Evolutionary conservation across 1,140 invertebrate genomes (phyloP), one percentile per base, ranked within the genome.

Genomic region (Chironomus tepperi): DNA sequence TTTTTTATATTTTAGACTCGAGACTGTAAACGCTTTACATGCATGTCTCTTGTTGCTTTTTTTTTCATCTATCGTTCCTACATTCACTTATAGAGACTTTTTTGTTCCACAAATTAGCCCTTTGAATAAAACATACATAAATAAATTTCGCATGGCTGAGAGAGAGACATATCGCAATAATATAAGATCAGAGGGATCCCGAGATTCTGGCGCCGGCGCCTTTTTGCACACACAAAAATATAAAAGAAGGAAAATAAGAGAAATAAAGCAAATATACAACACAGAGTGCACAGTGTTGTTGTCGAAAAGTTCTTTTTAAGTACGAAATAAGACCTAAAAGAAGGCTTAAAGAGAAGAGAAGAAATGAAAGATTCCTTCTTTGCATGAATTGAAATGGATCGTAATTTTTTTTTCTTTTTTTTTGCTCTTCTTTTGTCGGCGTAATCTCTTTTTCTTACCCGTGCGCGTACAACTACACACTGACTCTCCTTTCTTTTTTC

Each of bases 331-430:
- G 5, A 34, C 24, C 24, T 1, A 34, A 34, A 34, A 34, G 24
- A 34, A 34, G 24, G 24, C 24, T 34, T 34, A 34, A 34, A 34
- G 24, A 34, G 24, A 34, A 34, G 24, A 47, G 47, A 12, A 57
- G 47, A 12, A 19, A 18, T 18, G 18, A 70, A 21, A 70, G 65
- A 70, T 70, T 70, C 65, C 65, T 70, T 57, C 47, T 57, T 70
- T 70, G 65, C 65, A 70, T 70, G 65, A 70, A 70, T 21, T 70
- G 65, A 70, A 70, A 70, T 70, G 65, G 19, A 70, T 70, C 65
- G 65, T 70, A 21, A 70, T 19, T 70, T 57, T 57, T 57, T n/a
- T 15, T n/a, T 9, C 47, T 57, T 12, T 12, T 57, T 15, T 57
- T n/a, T 57, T 57, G 15, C n/a, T n/a, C 47, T 3, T 15, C 47